A percentile compares a stretch with the other conserved stretches of the same genome.
phyloP scores from a whole-genome alignment of 1,140 invertebrate species.

The Portunus trituberculatus region DNA sequence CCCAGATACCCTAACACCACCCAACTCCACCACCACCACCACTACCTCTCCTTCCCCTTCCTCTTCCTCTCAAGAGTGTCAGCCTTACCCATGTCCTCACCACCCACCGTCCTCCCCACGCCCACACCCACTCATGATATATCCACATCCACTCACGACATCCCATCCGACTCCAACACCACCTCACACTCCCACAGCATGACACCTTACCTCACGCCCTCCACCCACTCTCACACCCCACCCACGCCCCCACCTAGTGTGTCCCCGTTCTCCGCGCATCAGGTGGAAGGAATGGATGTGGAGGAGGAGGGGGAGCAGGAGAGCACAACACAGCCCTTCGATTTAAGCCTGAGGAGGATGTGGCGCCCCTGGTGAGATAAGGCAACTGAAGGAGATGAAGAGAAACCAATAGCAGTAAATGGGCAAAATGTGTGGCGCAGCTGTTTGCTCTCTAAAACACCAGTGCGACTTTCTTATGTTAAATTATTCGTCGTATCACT shows the following conservation, averaged over 20 bases:
- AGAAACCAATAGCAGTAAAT: too few species aligned
- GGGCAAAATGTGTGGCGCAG: too few species aligned
- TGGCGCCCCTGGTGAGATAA: constrained; percentile 61
- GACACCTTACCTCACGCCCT: neutral
- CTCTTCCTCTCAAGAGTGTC: neutral
- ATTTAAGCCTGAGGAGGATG: constrained; percentile 57
- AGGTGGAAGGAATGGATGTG: constrained; percentile 7
- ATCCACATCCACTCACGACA: neutral
- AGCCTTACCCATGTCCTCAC: neutral
- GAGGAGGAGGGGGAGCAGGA: neutral
- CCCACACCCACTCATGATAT: constrained; percentile 55
- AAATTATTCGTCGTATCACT: too few species aligned
- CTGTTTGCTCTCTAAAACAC: too few species aligned
- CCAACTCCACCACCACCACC: neutral
- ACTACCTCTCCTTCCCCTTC: neutral
- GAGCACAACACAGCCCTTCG: constrained; percentile 26
- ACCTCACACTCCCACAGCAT: neutral
- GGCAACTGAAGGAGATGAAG: too few species aligned
- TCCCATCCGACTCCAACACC: neutral
- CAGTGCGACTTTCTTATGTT: too few species aligned
- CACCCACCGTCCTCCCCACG: neutral
- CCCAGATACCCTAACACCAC: neutral
- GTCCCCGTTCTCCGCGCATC: neutral
- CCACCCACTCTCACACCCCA: neutral
- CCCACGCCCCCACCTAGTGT: constrained; percentile 35